These are phyloP conservation scores for Eupsilia transversa DNA, from an alignment of 2,888 invertebrate species.

Conservation along the genomic window DNA sequence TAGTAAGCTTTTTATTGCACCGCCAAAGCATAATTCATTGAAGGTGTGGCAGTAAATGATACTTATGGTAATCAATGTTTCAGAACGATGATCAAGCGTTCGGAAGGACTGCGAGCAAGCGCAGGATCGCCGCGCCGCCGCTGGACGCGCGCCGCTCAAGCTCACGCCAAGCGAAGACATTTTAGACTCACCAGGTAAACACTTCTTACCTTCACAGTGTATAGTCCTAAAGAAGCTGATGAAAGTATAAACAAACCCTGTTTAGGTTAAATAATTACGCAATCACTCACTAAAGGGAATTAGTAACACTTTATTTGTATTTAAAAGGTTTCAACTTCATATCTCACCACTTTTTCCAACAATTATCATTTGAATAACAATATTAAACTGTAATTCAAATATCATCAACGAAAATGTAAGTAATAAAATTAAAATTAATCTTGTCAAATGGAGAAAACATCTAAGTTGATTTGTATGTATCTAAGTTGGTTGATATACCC, in stretches of 20 bases:
- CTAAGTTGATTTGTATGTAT: no score
- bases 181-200: slow-evolving; percentile 95
- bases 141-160: slow-evolving; percentile 94
- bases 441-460: no score
- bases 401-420: no score
- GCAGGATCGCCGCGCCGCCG: slow-evolving; percentile 88
- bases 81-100: slow-evolving; percentile 97
- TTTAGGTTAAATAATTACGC: background rate
- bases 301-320: background rate
- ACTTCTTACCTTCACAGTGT: background rate
- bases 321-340: background rate
- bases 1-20: slow-evolving; percentile 18
- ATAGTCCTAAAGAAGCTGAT: background rate
- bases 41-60: background rate
- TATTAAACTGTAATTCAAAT: no score
- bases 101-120: slow-evolving; percentile 95
- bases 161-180: slow-evolving; percentile 95
- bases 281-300: background rate
- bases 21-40: background rate
- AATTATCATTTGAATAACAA: no score
- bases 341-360: background rate
- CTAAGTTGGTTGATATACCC: no score
- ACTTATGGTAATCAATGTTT: slow-evolving; percentile 27
- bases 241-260: background rate
- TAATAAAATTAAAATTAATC: no score